A percentile compares a stretch with the other conserved stretches of the same genome.
Conservation (phyloP, 2,888 invertebrate genomes). For the Acronicta alni region DNA sequence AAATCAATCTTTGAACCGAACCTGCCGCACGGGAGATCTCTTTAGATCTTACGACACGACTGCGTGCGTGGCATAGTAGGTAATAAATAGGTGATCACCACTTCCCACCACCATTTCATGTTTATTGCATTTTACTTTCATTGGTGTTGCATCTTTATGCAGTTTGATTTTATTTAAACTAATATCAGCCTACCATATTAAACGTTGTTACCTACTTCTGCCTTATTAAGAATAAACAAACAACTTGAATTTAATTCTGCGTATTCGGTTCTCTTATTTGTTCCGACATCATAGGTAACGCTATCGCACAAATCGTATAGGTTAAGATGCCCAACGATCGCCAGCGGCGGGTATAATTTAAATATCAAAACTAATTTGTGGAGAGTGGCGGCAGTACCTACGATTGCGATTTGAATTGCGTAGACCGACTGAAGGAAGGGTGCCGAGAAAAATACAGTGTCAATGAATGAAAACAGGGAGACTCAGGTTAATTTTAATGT, state of each 20-base stretch:
- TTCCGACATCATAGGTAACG: not conserved
- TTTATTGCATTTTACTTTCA: too few relatives aligned
- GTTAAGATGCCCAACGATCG: constrained; percentile 66
- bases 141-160: too few relatives aligned
- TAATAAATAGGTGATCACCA: too few relatives aligned
- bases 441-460: constrained; percentile 18
- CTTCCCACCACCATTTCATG: too few relatives aligned
- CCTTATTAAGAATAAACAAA: too few relatives aligned
- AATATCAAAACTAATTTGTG: constrained; percentile 88
- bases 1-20: constrained; percentile 84
- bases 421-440: constrained; percentile 43
- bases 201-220: too few relatives aligned
- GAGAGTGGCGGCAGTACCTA: constrained; percentile 79
- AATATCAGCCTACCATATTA: too few relatives aligned
- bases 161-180: too few relatives aligned
- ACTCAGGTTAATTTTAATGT: too few relatives aligned
- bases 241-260: not conserved
- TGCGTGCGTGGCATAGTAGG: not conserved
- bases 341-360: constrained; percentile 80
- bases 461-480: too few relatives aligned
- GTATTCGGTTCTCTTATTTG: too few relatives aligned
- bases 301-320: constrained; percentile 19
- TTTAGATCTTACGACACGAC: constrained; percentile 66
- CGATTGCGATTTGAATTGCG: constrained; percentile 81
- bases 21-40: constrained; percentile 62